Conservation (phyloP, 2,113 vertebrate genomes). For the Murina feae region DNA sequence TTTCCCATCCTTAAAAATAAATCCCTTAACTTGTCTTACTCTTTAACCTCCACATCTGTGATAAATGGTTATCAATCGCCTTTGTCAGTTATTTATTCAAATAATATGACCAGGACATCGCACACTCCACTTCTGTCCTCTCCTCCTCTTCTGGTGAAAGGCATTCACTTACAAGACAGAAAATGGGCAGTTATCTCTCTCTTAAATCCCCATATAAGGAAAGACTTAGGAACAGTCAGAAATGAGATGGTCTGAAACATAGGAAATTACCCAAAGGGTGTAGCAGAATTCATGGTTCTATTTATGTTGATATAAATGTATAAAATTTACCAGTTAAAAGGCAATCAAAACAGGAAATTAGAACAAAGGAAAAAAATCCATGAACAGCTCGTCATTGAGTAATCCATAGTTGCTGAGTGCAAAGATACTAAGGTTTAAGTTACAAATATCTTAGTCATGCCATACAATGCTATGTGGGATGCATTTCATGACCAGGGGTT, state of each 20-base stretch:
- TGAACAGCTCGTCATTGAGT: neutral
- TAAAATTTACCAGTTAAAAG: neutral
- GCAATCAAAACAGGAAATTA: neutral
- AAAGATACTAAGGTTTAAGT: neutral
- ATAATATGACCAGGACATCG: neutral
- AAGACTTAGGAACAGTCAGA: neutral
- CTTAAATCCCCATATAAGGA: neutral
- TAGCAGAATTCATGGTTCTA: neutral
- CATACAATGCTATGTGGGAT: fast-evolving
- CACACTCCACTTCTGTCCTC: fast-evolving
- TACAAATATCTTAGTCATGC: neutral
- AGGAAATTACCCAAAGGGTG: neutral
- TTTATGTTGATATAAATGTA: neutral
- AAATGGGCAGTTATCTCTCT: neutral
- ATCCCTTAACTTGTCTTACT: too few relatives aligned
- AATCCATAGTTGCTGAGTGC: neutral
- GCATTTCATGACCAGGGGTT: neutral
- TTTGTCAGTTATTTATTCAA: neutral
- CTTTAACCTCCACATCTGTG: neutral
- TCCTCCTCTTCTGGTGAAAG: neutral
- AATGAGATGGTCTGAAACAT: neutral
- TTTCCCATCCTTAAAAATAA: neutral
- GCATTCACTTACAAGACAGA: neutral
- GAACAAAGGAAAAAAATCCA: neutral
- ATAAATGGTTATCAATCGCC: neutral